phyloP scores from a whole-genome alignment of 1,140 invertebrate genomes.

The Caenorhabditis briggsae region DNA sequence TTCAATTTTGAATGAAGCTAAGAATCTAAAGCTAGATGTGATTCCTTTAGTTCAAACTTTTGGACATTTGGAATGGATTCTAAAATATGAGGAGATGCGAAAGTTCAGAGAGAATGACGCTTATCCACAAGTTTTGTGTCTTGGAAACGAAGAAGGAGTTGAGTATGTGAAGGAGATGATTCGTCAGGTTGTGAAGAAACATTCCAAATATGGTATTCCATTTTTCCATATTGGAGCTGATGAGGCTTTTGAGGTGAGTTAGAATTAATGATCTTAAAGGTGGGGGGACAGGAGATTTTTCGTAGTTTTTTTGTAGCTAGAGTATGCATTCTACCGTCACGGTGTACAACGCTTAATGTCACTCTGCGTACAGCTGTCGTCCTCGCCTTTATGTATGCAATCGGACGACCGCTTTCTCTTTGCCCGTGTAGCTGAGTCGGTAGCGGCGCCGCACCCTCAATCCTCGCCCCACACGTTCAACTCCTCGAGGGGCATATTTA shows the following conservation, averaged over 20 bases:
- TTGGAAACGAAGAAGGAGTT: slow-evolving; percentile 79
- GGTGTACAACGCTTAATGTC: no score
- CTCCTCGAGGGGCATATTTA: no score
- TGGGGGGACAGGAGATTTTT: no score
- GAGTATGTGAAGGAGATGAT: slow-evolving; percentile 80
- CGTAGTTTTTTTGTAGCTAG: no score
- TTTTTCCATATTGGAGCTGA: slow-evolving; percentile 79
- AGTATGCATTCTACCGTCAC: no score
- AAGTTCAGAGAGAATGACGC: slow-evolving; percentile 79
- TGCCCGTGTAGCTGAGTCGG: no score
- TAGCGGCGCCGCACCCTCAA: no score
- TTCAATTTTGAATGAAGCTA: slow-evolving; percentile 80
- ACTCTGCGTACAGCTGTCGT: no score
- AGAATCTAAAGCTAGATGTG: slow-evolving; percentile 82
- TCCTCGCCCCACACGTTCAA: no score
- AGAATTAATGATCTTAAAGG: background rate
- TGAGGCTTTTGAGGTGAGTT: slow-evolving; percentile 75
- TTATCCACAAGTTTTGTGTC: slow-evolving; percentile 79
- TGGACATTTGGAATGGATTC: slow-evolving; percentile 85
- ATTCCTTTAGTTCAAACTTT: slow-evolving; percentile 95
- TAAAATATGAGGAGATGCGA: slow-evolving; percentile 71
- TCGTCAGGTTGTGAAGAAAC: slow-evolving; percentile 81
- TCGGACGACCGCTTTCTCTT: no score
- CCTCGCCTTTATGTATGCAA: no score
- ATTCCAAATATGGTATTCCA: slow-evolving; percentile 73